These are phyloP conservation scores for Crocidura indochinensis DNA, from an alignment of 2,797 vertebrate genomes.

Conservation along the genomic window DNA sequence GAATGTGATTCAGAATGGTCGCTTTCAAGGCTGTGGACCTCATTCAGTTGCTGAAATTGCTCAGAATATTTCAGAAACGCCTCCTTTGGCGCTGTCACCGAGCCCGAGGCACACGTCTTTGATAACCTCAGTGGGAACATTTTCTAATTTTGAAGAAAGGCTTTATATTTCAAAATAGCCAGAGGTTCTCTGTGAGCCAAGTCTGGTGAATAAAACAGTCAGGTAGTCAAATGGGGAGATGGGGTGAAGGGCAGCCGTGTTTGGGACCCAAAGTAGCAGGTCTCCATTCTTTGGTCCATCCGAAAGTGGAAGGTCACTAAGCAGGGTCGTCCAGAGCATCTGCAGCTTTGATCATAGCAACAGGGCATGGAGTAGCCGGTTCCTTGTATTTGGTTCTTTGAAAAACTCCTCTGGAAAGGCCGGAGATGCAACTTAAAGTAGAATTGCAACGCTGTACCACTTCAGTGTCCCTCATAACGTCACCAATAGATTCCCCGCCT, in stretches of 20 bases:
- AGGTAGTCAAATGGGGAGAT: background rate
- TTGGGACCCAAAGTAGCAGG: background rate
- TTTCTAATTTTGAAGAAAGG: slow-evolving; percentile 61
- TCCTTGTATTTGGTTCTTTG: slow-evolving; percentile 40
- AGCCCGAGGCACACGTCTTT: background rate
- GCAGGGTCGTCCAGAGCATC: background rate
- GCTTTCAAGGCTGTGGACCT: slow-evolving; percentile 11
- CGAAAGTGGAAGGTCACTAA: background rate
- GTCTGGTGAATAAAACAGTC: background rate
- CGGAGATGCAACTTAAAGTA: slow-evolving; percentile 14
- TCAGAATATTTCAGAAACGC: background rate
- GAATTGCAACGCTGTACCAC: background rate
- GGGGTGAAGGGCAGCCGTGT: background rate
- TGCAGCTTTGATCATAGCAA: background rate
- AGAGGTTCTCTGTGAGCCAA: background rate
- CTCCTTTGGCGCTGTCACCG: background rate
- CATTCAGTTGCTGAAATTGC: background rate
- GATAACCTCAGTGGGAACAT: slow-evolving; percentile 21
- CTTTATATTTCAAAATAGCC: slow-evolving; percentile 46
- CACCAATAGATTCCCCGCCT: slow-evolving; percentile 28
- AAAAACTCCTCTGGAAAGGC: slow-evolving; percentile 1
- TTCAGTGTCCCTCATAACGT: slow-evolving; percentile 1
- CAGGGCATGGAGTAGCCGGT: background rate
- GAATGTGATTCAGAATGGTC: background rate
- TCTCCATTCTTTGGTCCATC: background rate